These are phyloP conservation scores for Pelochelys cantorii DNA, from an alignment of 2,797 vertebrate genomes.

Conservation along the genomic window DNA sequence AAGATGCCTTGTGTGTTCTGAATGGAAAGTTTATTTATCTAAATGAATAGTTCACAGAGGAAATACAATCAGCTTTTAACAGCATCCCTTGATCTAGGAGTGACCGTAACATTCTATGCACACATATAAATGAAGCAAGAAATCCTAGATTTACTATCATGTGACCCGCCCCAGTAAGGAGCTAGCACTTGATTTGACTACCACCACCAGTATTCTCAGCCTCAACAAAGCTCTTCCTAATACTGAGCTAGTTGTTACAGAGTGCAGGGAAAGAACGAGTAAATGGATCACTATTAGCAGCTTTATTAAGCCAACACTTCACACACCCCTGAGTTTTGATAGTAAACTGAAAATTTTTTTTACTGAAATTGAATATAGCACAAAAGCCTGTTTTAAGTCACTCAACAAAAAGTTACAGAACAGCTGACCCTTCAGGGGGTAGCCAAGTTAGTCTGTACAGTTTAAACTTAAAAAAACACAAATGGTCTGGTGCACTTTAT, in stretches of 20 bases:
- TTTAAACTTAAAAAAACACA: too few relatives aligned
- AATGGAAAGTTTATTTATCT: conserved; percentile 19
- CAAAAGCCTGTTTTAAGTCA: not conserved
- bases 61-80: conserved; percentile 56
- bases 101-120: conserved; percentile 55
- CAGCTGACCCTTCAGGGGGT: not conserved
- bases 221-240: conserved; percentile 34
- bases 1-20: conserved; percentile 10
- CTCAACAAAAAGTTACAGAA: not conserved
- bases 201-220: conserved; percentile 42
- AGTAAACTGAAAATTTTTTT: not conserved
- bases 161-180: conserved; percentile 70
- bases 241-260: conserved; percentile 15
- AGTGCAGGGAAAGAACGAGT: not conserved
- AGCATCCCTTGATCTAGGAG: conserved; percentile 56
- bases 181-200: conserved; percentile 51
- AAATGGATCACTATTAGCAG: not conserved
- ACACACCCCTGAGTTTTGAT: not conserved
- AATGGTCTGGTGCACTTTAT: too few relatives aligned
- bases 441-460: too few relatives aligned
- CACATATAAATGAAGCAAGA: conserved; percentile 71
- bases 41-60: not conserved
- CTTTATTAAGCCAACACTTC: conserved; percentile 10
- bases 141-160: conserved; percentile 74
- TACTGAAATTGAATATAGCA: not conserved